Evolutionary conservation across 2,888 invertebrate genomes (phyloP), one percentile per base, ranked within the genome.

Genomic region (Baronia brevicornis): DNA sequence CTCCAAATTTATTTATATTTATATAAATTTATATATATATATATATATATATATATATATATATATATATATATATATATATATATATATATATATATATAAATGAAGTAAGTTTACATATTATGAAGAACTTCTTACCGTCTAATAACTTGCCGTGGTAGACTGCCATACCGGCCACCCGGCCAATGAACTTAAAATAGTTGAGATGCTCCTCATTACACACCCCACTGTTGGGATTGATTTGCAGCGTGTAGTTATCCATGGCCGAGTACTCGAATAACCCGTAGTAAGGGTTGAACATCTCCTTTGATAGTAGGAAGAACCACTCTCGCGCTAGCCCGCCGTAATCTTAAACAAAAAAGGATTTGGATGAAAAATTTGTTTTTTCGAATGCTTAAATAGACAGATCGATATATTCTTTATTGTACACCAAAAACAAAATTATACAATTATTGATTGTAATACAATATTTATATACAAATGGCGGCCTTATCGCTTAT

Each of bases 281-380:
- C 0, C 98, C 98, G 80, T 99, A 99, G 77, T 98, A 99, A 0
- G 99, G 99, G 87, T 99, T 99, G 84, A 99, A 99, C 97, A 99
- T 98, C 86, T 99, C 98, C 75, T 97, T 97, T 1, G 98, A 98
- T 5, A 99, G 85, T 12, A 98, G 88, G 87, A 97, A 99, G 87
- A 99, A 99, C 97, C 98, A 98, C 80, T 99, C 98, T 39, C 98
- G 88, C 0, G 97, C 95, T 30, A 98, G 87, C 7, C 98, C 98
- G 33, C 98, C 98, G 75, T 98, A 98, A 82, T 98, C 98, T 80
- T 91, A 3, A 13, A 3, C 5, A 11, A 28, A 6, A 6, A 5
- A 14, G 15, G 3, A 11, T 4, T 9, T 3, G 13, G 8, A 4
- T 25, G 26, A 5, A 17, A 6, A n/a, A n/a, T n/a, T n/a, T n/a